These are phyloP conservation scores for Ctenicera cuprea DNA, from an alignment of 2,888 invertebrate species.

Conservation along the genomic window DNA sequence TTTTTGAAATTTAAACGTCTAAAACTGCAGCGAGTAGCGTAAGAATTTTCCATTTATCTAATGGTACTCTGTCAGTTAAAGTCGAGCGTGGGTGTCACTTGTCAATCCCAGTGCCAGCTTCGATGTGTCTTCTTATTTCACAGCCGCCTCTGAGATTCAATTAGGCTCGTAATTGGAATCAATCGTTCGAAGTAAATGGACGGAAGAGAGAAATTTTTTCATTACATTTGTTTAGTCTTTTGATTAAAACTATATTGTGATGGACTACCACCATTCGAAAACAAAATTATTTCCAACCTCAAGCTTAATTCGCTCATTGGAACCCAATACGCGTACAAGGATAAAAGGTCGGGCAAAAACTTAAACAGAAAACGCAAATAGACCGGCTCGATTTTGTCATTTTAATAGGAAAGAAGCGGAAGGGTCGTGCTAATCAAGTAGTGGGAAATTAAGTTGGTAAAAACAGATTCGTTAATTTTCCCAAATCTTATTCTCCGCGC, in stretches of 20 bases:
- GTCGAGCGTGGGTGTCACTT: slow-evolving; percentile 61
- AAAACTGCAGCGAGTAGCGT: too few species aligned
- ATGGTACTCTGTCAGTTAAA: slow-evolving; percentile 42
- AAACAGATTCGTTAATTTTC: slow-evolving; percentile 31
- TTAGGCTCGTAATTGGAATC: slow-evolving; percentile 66
- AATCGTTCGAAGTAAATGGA: slow-evolving; percentile 60
- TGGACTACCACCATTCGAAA: slow-evolving; percentile 11
- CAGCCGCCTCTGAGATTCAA: slow-evolving; percentile 65
- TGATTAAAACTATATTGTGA: slow-evolving; percentile 42
- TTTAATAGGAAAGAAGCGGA: slow-evolving; percentile 33
- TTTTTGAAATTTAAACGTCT: too few species aligned
- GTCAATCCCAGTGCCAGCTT: slow-evolving; percentile 65
- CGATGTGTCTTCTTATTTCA: slow-evolving; percentile 66
- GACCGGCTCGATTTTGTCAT: slow-evolving; percentile 8
- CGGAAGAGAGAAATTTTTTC: slow-evolving; percentile 53
- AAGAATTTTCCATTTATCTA: slow-evolving; percentile 37
- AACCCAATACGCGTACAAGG: not conserved
- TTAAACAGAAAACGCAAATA: slow-evolving; percentile 26
- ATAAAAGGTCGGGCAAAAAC: slow-evolving; percentile 12
- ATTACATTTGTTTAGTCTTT: slow-evolving; percentile 49
- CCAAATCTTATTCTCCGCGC: not conserved
- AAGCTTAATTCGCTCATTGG: too few species aligned
- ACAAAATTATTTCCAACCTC: not conserved
- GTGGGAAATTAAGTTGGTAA: slow-evolving; percentile 11
- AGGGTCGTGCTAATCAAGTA: slow-evolving; percentile 19